Evolutionary conservation across 2,888 invertebrate species (phyloP).

Genomic region (Drosophila prolongata): DNA sequence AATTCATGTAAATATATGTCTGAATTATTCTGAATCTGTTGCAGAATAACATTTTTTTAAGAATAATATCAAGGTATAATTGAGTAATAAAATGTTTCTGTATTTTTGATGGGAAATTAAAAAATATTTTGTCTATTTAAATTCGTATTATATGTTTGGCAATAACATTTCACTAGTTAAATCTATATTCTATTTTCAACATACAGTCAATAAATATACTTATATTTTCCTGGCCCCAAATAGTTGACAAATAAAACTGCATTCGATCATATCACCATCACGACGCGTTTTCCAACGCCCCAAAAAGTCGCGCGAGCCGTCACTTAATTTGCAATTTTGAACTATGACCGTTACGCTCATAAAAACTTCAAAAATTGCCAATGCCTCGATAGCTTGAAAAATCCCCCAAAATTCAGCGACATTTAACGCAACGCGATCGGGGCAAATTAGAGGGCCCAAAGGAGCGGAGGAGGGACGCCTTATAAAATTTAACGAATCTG

Average conservation of each 20-base stretch:
- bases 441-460: slow-evolving; percentile 49
- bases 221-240: neutral
- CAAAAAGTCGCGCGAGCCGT: slow-evolving; percentile 42
- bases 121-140: too few relatives aligned
- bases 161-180: neutral
- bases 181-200: neutral
- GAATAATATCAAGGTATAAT: too few relatives aligned
- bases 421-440: slow-evolving; percentile 69
- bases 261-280: slow-evolving; percentile 1
- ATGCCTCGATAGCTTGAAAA: slow-evolving; percentile 29
- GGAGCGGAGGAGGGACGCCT: slow-evolving; percentile 31
- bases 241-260: neutral
- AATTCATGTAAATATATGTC: neutral
- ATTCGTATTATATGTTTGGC: too few relatives aligned
- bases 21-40: too few relatives aligned
- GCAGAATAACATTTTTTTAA: too few relatives aligned
- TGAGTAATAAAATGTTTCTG: too few relatives aligned
- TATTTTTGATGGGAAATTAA: too few relatives aligned
- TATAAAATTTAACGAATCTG: slow-evolving; percentile 81
- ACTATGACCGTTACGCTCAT: slow-evolving; percentile 74
- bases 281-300: slow-evolving; percentile 43
- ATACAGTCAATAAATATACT: neutral
- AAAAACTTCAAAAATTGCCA: slow-evolving; percentile 71
- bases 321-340: slow-evolving; percentile 65
- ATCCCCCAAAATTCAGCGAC: slow-evolving; percentile 59